phyloP scores from a whole-genome alignment of 2,797 vertebrate genomes.

The Crypturellus tataupa region DNA sequence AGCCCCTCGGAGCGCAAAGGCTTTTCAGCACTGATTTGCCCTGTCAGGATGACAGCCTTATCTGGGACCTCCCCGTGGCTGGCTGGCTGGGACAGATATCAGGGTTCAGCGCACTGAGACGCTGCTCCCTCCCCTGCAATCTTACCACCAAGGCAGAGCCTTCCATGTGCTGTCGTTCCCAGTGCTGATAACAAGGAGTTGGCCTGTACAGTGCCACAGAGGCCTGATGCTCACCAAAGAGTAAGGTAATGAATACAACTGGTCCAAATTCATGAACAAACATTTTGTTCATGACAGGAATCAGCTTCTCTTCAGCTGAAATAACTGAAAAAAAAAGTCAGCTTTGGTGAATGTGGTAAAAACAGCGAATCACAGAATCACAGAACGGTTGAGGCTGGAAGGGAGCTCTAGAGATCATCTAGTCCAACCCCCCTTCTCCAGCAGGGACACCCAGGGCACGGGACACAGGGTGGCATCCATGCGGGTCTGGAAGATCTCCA shows the following conservation, averaged over 20 bases:
- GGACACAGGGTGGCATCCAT: no score
- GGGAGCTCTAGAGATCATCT: no score
- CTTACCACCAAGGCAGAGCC: slow-evolving; percentile 22
- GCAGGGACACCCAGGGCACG: no score
- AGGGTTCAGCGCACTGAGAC: neutral
- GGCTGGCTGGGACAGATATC: slow-evolving; percentile 54
- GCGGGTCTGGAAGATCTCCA: no score
- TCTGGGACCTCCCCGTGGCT: slow-evolving; percentile 48
- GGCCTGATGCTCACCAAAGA: rapidly evolving
- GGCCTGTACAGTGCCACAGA: rapidly evolving
- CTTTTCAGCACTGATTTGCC: slow-evolving; percentile 60
- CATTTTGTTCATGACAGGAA: neutral
- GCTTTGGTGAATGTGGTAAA: neutral
- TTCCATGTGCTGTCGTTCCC: neutral
- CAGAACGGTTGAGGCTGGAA: no score
- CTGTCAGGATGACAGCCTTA: slow-evolving; percentile 65
- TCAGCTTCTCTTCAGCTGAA: neutral
- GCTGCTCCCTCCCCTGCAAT: neutral
- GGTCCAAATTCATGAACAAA: neutral
- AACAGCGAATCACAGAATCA: neutral
- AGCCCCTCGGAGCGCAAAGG: neutral
- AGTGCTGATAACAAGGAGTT: neutral
- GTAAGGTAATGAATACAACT: neutral
- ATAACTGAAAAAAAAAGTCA: neutral
- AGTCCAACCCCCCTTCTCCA: no score